phyloP scores from a whole-genome alignment of 2,113 vertebrate species.

The Oncorhynchus mykiss region DNA sequence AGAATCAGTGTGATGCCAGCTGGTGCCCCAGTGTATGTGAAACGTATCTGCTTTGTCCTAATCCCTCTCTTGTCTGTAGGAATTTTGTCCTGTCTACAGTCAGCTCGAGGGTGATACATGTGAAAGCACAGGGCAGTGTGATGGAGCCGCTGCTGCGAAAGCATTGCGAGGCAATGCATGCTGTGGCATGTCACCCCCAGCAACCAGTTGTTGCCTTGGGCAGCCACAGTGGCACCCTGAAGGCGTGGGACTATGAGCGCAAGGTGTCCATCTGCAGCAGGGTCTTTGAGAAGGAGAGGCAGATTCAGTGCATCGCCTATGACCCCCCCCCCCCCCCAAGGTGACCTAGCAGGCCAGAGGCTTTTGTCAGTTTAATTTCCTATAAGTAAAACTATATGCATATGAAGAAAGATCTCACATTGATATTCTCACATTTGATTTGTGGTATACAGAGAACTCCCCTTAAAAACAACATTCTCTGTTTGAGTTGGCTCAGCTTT shows the following conservation, averaged over 20 bases:
- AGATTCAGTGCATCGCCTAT: constrained; percentile 81
- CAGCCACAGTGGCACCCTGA: constrained; percentile 79
- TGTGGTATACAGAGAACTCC: too few species aligned
- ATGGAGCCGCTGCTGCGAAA: constrained; percentile 75
- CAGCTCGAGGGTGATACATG: constrained; percentile 75
- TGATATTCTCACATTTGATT: background rate
- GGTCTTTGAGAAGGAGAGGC: constrained; percentile 68
- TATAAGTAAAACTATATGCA: background rate
- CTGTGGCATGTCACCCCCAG: constrained; percentile 84
- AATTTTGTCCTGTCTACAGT: constrained; percentile 84
- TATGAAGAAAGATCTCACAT: background rate
- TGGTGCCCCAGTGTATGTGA: background rate
- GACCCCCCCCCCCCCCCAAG: constrained; percentile 77
- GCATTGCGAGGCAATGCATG: constrained; percentile 69
- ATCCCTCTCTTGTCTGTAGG: constrained; percentile 67
- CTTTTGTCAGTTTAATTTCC: background rate
- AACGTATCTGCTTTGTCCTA: background rate
- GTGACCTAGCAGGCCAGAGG: constrained; percentile 61
- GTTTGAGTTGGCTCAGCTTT: too few species aligned
- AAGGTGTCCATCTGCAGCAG: constrained; percentile 73
- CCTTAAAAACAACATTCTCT: background rate
- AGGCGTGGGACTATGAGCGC: constrained; percentile 81
- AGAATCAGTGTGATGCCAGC: constrained; percentile 21
- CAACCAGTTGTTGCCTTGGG: constrained; percentile 76
- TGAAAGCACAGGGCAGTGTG: constrained; percentile 67